Evolutionary conservation across 2,797 vertebrate genomes (phyloP), one percentile per base, ranked within the genome.

Genomic region (Presbytis comata): DNA sequence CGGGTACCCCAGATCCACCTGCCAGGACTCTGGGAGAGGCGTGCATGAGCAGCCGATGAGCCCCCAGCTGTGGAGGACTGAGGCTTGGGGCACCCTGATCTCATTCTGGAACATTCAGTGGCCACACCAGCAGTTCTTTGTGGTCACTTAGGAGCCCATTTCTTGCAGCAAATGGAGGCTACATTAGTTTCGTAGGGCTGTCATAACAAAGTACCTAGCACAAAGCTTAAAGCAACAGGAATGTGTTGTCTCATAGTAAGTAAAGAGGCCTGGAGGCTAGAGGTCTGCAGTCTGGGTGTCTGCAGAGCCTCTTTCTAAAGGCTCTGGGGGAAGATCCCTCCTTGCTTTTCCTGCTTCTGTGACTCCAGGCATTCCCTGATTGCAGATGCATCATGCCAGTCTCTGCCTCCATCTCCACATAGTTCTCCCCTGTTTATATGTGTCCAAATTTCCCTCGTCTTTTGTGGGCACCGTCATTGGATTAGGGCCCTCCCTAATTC

Each of bases 11-110:
- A 74, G 1, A 8, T 17, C 36, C 6, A 19, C 41, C 64, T 53
- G n/a, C 55, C 0, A 1, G 83, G 67, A 13, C 70, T 39, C 21
- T 1, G 0, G 55, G 16, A 13, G 46, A 53, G 28, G 3, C 6
- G 1, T 11, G 22, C 1, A 8, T 7, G 48, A 46, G 84, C 48
- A 55, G 24, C 22, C 8, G 8, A 2, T 67, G 44, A 17, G 17
- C 28, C 33, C 28, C 39, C 86, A 48, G 26, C 50, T 33, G 11
- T 48, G 4, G 55, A 13, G 46, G 6, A 39, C 19, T 16, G 44
- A 9, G 30, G 44, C 44, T 61, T 11, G 36, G 28, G 36, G 26
- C 46, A 14, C 21, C 50, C 36, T 12, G 22, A 7, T 21, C 57
- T 8, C 8, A 2, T 48, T 57, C 57, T 17, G 46, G 76, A 75